These are phyloP conservation scores for Phalacrocorax aristotelis DNA, from an alignment of 2,113 vertebrate genomes.

Conservation along the genomic window DNA sequence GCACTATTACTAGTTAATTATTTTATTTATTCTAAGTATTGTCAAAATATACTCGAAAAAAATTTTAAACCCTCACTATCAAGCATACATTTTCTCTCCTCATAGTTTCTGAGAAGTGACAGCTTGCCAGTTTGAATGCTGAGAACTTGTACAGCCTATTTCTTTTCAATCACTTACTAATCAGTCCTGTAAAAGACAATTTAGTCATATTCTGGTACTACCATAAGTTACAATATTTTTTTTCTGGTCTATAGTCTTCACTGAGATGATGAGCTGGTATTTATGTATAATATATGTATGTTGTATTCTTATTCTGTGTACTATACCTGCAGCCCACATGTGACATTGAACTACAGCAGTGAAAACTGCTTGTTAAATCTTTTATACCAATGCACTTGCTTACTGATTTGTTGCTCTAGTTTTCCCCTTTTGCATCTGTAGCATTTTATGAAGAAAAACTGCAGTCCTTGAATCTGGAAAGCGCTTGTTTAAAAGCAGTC, in stretches of 20 bases:
- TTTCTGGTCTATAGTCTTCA: neutral
- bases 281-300: neutral
- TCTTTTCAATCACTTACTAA: neutral
- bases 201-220: neutral
- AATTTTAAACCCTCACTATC: neutral
- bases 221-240: neutral
- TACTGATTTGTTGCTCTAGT: neutral
- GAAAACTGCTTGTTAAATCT: neutral
- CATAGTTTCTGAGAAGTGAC: neutral
- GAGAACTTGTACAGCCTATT: neutral
- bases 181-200: neutral
- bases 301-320: neutral
- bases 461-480: neutral
- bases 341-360: neutral
- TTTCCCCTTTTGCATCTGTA: neutral
- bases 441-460: neutral
- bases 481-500: neutral
- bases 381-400: neutral
- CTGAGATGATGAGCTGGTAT: neutral
- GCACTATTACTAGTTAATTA: neutral
- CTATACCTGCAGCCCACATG: neutral
- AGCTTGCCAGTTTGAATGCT: neutral
- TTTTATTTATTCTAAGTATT: neutral
- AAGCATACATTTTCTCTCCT: neutral
- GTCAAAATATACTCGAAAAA: neutral